A percentile compares a stretch with the other conserved stretches of the same genome.
These are phyloP conservation scores for Nasonia vitripennis DNA, from an alignment of 1,140 invertebrate genomes.

Conservation along the genomic window DNA sequence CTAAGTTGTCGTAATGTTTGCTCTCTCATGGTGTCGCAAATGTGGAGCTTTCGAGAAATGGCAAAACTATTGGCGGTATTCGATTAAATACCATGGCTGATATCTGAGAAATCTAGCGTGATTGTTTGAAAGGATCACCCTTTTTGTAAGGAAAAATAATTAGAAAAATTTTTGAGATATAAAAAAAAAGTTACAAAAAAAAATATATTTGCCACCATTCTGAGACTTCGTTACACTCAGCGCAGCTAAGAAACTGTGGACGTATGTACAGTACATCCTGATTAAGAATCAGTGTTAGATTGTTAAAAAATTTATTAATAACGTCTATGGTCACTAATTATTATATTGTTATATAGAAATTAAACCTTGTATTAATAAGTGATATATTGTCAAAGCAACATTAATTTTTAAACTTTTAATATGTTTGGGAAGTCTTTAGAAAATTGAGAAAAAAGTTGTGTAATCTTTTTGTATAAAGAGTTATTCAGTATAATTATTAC, in stretches of 20 bases:
- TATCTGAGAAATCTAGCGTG: conserved; percentile 42
- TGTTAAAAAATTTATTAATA: conserved; percentile 66
- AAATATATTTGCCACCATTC: conserved; percentile 50
- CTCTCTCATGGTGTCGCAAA: conserved; percentile 54
- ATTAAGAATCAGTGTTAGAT: conserved; percentile 69
- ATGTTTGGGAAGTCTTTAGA: conserved; percentile 34
- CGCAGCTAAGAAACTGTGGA: conserved; percentile 57
- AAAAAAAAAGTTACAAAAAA: conserved; percentile 47
- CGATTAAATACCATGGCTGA: conserved; percentile 29
- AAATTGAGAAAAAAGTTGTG: conserved; percentile 27
- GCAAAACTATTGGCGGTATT: conserved; percentile 43
- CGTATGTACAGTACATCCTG: conserved; percentile 70
- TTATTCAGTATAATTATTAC: conserved; percentile 14
- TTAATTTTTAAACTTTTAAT: conserved; percentile 47
- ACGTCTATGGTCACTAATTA: conserved; percentile 59
- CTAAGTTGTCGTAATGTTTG: conserved; percentile 77
- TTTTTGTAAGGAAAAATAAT: conserved; percentile 45
- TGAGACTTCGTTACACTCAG: conserved; percentile 51
- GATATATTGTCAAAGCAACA: conserved; percentile 56
- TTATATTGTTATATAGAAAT: conserved; percentile 63
- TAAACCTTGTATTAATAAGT: conserved; percentile 61
- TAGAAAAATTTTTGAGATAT: conserved; percentile 49
- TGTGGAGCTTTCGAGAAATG: conserved; percentile 40
- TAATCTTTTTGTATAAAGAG: conserved; percentile 41
- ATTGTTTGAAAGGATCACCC: conserved; percentile 48